Conservation (phyloP, 1,140 invertebrate genomes). For the Doryteuthis pealeii region DNA sequence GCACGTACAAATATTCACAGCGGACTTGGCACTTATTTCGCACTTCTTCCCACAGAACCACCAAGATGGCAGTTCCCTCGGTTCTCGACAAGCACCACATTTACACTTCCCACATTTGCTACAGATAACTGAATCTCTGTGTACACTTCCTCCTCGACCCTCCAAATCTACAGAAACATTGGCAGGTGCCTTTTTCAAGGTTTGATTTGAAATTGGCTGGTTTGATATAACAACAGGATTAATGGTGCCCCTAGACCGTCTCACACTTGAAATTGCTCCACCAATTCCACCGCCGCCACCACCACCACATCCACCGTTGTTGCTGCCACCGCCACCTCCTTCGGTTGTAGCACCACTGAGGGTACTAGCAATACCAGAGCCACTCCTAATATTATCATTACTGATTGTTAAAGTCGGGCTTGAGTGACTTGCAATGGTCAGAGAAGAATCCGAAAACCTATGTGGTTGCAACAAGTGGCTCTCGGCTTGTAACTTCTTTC, state of each 20-base stretch:
- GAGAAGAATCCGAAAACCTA: background rate
- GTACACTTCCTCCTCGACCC: slow-evolving; percentile 48
- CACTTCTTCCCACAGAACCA: slow-evolving; percentile 87
- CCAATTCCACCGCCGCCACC: slow-evolving; percentile 15
- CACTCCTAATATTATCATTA: background rate
- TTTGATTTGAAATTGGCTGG: slow-evolving; percentile 20
- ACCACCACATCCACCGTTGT: slow-evolving; percentile 10
- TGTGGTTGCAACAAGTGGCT: background rate
- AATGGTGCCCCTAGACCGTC: background rate
- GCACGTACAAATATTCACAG: slow-evolving; percentile 85
- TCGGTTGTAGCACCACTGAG: background rate
- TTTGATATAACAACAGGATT: background rate
- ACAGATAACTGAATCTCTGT: slow-evolving; percentile 73
- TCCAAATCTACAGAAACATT: slow-evolving; percentile 45
- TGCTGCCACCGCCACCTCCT: slow-evolving; percentile 16
- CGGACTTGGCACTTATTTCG: slow-evolving; percentile 81
- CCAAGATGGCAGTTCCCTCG: slow-evolving; percentile 77
- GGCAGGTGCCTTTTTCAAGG: slow-evolving; percentile 38
- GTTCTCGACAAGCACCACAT: slow-evolving; percentile 83
- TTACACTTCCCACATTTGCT: slow-evolving; percentile 80
- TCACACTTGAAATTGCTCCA: slow-evolving; percentile 9
- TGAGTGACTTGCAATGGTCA: background rate
- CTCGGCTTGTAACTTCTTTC: slow-evolving; percentile 5
- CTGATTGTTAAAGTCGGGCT: background rate
- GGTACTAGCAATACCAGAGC: slow-evolving; percentile 6